These are phyloP conservation scores for Colaptes auratus DNA, from an alignment of 2,113 vertebrate genomes.

Conservation along the genomic window DNA sequence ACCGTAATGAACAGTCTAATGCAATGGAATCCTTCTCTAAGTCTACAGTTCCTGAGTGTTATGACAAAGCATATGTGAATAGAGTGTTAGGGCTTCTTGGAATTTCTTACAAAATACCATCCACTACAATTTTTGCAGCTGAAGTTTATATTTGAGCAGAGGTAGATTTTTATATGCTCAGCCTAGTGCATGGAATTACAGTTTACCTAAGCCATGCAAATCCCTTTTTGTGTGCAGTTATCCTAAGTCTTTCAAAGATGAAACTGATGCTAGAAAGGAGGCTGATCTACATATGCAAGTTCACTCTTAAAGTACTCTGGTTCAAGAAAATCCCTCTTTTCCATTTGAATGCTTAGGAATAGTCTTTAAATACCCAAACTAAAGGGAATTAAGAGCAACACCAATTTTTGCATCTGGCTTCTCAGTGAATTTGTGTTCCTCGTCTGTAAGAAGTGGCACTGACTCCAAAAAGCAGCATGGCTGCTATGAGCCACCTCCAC, in stretches of 20 bases:
- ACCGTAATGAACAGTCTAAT: not conserved
- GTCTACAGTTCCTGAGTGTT: not conserved
- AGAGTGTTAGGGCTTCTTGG: not conserved
- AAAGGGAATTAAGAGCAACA: conserved; percentile 8
- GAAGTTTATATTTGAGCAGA: not conserved
- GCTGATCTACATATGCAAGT: not conserved
- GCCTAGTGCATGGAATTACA: not conserved
- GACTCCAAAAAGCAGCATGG: not conserved
- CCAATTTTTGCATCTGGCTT: not conserved
- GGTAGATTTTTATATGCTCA: not conserved
- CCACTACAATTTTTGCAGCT: not conserved
- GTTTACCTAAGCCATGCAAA: not conserved
- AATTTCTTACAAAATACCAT: not conserved
- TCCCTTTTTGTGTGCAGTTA: not conserved
- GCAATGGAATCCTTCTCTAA: not conserved
- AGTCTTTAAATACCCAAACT: not conserved
- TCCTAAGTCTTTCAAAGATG: not conserved
- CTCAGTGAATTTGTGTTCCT: not conserved
- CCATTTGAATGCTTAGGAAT: not conserved
- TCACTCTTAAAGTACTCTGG: not conserved
- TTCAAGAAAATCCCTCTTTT: not conserved
- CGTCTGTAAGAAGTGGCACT: not conserved
- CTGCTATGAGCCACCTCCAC: not conserved
- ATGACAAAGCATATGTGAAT: not conserved
- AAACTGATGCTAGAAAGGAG: not conserved